A percentile compares a stretch with the other conserved stretches of the same genome.
Conservation (phyloP, 2,888 invertebrate species). For the Thecocarcelia acutangulata region DNA sequence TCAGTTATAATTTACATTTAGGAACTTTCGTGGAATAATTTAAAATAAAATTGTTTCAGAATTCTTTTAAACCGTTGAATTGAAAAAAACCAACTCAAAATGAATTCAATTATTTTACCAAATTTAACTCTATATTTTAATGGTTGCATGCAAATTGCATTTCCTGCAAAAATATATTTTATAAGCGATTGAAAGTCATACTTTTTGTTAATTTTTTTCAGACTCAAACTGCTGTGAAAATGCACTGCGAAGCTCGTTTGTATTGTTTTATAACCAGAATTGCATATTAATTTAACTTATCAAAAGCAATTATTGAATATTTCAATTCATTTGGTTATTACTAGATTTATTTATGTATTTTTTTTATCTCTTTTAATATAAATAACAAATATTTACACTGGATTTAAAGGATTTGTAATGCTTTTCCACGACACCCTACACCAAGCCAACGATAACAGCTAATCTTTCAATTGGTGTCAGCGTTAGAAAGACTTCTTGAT, state of each 20-base stretch:
- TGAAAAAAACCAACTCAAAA: slow-evolving; percentile 4
- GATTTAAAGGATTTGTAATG: slow-evolving; percentile 63
- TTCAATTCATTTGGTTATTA: slow-evolving; percentile 65
- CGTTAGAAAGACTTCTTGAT: too few species aligned
- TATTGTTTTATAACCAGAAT: slow-evolving; percentile 37
- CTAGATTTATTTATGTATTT: slow-evolving; percentile 49
- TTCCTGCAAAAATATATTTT: slow-evolving; percentile 40
- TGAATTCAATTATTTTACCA: slow-evolving; percentile 9
- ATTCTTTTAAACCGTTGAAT: not conserved
- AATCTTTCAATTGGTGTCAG: too few species aligned
- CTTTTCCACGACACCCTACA: slow-evolving; percentile 53
- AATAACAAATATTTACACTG: slow-evolving; percentile 68
- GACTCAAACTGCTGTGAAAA: slow-evolving; percentile 30
- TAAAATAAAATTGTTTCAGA: not conserved
- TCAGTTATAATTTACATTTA: not conserved
- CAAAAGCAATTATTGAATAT: slow-evolving; percentile 62
- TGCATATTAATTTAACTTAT: slow-evolving; percentile 63
- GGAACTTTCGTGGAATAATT: not conserved
- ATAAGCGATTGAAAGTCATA: slow-evolving; percentile 12
- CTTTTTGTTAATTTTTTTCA: slow-evolving; percentile 8
- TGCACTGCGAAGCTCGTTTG: slow-evolving; percentile 1
- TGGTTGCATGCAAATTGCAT: slow-evolving; percentile 7
- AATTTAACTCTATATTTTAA: not conserved
- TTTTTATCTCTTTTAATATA: slow-evolving; percentile 56
- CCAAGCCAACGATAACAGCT: not conserved